phyloP scores from a whole-genome alignment of 2,888 invertebrate species.

The Cheilosia pagana region DNA sequence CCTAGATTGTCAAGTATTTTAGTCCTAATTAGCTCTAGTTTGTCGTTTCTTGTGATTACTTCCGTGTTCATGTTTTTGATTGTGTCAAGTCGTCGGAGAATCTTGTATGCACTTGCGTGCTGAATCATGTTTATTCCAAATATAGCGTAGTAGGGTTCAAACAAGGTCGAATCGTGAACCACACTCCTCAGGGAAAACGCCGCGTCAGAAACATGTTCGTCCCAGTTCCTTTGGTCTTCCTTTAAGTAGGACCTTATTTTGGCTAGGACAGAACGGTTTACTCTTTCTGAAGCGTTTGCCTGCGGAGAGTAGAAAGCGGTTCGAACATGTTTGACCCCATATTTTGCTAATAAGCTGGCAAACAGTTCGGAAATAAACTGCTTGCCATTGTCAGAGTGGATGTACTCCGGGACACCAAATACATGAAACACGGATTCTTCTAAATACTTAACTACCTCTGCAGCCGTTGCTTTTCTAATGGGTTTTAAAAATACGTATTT shows the following conservation, averaged over 20 bases:
- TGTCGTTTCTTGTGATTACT: background rate
- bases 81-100: background rate
- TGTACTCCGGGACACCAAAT: conserved; percentile 4
- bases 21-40: background rate
- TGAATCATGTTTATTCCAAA: background rate
- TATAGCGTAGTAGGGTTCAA: background rate
- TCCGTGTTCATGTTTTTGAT: conserved; percentile 2
- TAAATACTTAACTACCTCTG: background rate
- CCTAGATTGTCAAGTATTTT: background rate
- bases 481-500: background rate
- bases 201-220: background rate
- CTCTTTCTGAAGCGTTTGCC: conserved; percentile 50
- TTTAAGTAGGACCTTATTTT: background rate
- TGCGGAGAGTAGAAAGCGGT: conserved; percentile 55
- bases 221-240: no score
- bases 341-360: conserved; percentile 31
- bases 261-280: background rate
- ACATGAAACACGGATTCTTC: background rate
- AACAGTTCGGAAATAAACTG: conserved; percentile 18
- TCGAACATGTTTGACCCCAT: conserved; percentile 52
- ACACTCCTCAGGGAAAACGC: background rate
- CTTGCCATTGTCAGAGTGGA: background rate
- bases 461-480: background rate
- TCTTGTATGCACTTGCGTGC: background rate
- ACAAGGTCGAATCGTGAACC: background rate